These are phyloP conservation scores for Therioaphis trifolii DNA, from an alignment of 2,888 invertebrate genomes.

Conservation along the genomic window DNA sequence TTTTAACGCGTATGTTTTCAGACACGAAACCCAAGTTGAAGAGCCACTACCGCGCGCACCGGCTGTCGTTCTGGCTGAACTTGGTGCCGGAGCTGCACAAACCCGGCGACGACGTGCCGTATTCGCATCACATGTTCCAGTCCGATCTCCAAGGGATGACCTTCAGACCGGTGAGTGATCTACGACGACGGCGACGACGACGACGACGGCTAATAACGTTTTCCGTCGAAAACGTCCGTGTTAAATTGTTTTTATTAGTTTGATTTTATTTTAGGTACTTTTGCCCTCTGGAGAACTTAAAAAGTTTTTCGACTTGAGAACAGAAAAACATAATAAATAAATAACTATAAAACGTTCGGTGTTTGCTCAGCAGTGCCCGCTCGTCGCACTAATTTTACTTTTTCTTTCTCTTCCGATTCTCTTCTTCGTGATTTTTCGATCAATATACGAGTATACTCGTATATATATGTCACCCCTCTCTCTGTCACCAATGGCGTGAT, in stretches of 20 bases:
- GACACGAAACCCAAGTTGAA: constrained; percentile 91
- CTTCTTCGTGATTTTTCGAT: not conserved
- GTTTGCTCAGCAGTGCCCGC: not conserved
- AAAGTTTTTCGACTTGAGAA: not conserved
- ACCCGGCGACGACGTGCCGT: constrained; percentile 83
- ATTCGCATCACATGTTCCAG: constrained; percentile 71
- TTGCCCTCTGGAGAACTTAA: not conserved
- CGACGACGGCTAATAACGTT: too few species aligned
- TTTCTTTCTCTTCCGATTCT: not conserved
- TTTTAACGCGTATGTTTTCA: constrained; percentile 69
- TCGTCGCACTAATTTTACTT: not conserved
- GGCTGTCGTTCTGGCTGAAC: constrained; percentile 93
- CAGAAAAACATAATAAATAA: not conserved
- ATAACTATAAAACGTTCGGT: not conserved
- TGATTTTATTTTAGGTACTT: not conserved
- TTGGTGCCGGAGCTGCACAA: constrained; percentile 91
- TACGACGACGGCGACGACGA: too few species aligned
- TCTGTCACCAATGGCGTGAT: not conserved
- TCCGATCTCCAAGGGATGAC: constrained; percentile 68
- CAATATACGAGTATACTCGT: too few species aligned
- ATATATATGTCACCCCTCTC: not conserved
- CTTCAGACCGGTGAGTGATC: constrained; percentile 39
- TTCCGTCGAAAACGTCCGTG: too few species aligned
- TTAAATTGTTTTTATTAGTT: not conserved
- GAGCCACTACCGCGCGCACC: constrained; percentile 93